phyloP scores from a whole-genome alignment of 2,113 vertebrate species.

The Onychostruthus taczanowskii region DNA sequence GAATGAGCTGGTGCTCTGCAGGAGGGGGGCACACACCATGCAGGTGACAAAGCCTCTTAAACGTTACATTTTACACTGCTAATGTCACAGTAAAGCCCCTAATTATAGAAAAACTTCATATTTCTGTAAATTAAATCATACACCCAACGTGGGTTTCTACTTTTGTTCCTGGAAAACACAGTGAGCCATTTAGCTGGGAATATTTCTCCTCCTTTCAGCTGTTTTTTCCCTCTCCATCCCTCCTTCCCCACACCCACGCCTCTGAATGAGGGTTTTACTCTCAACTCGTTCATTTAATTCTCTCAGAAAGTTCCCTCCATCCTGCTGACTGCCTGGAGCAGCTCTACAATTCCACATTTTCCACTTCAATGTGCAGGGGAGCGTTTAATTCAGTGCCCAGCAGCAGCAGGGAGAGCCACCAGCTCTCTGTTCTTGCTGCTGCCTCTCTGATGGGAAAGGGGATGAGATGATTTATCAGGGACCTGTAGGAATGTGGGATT shows the following conservation, averaged over 20 bases:
- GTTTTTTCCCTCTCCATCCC: background rate
- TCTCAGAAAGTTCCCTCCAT: conserved; percentile 7
- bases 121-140: background rate
- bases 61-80: background rate
- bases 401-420: background rate
- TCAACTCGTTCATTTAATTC: background rate
- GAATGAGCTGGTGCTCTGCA: conserved; percentile 8
- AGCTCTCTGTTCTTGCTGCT: background rate
- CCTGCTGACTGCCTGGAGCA: conserved; percentile 34
- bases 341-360: conserved; percentile 1
- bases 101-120: background rate
- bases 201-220: conserved; percentile 1
- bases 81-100: background rate
- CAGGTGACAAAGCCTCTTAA: background rate
- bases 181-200: conserved; percentile 2
- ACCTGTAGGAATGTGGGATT: background rate
- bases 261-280: conserved; percentile 14
- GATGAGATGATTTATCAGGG: background rate
- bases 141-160: conserved; percentile 29
- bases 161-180: conserved; percentile 5
- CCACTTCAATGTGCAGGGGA: background rate
- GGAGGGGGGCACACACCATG: background rate
- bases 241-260: background rate
- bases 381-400: conserved; percentile 13
- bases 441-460: conserved; percentile 10